Base-by-base conservation (phyloP, 2,797 vertebrate genomes). In the Sandelia bainsii region DNA sequence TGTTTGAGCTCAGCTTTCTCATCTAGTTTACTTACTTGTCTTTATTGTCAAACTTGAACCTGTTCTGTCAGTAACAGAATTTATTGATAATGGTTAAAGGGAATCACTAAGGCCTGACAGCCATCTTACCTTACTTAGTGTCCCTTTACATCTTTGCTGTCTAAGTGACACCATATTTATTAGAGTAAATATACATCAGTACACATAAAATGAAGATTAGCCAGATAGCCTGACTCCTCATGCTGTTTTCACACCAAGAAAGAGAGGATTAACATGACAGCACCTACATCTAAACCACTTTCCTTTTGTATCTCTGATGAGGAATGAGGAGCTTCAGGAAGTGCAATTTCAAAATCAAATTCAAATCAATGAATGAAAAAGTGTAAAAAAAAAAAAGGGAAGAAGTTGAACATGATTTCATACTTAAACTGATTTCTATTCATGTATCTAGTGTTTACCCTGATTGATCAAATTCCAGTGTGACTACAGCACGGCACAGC, bases 91-190 rank as follows among this genome's bases (percentile, higher is more conserved):
- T 39, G 75, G 45, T 58, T 67, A 50, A 53, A 62, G 27, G 29
- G n/a, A 50, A 19, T 39, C 59, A 57, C 71, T 69, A 54, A 34
- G 72, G 58, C 9, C 46, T 39, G 64, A 34, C 45, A 56, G 40
- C n/a, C 37, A 49, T 19, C 25, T 37, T 12, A 16, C 51, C 19
- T 44, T 20, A 45, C 56, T 27, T 27, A 45, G 59, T 37, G 45
- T 32, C 17, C n/a, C 52, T 58, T 23, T n/a, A 44, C 19, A 32
- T 56, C 19, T 22, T 40, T 56, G 8, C 49, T 51, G 42, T 40
- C 17, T 23, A 32, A 46, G 27, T 6, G 20, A 45, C 44, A 40
- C 23, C 59, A 50, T 22, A 52, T 51, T 19, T 56, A 44, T 69
- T 37, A 56, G 50, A 72, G 20, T n/a, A 10, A 51, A 51, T 27